Evolutionary conservation across 2,888 invertebrate genomes (phyloP).

Genomic region (Corythucha ciliata): DNA sequence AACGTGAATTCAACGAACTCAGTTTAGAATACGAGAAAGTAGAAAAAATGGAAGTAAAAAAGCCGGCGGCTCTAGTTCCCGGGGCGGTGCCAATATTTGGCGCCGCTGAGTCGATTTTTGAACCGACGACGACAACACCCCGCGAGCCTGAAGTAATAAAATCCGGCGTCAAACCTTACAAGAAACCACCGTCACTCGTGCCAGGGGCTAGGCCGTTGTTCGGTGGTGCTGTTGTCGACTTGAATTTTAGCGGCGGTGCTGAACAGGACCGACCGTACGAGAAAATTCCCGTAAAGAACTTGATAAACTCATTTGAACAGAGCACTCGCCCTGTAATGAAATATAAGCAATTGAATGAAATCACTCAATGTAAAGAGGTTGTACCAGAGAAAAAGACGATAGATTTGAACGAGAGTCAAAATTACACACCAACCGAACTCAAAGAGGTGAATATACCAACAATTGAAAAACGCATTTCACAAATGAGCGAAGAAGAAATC

Average conservation of each 20-base stretch:
- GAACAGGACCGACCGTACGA: conserved; percentile 31
- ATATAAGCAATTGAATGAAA: conserved; percentile 41
- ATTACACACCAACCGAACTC: not conserved
- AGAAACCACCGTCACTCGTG: conserved; percentile 31
- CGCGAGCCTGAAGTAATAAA: conserved; percentile 15
- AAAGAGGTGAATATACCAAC: conserved; percentile 16
- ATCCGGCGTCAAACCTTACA: conserved; percentile 33
- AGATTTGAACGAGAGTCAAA: conserved; percentile 12
- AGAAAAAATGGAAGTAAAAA: conserved; percentile 38
- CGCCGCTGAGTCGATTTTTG: conserved; percentile 19
- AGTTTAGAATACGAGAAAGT: conserved; percentile 29
- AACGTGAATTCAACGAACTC: conserved; percentile 28
- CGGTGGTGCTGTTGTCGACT: conserved; percentile 25
- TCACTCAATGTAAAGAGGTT: conserved; percentile 8
- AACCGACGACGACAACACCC: not conserved
- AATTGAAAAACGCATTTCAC: conserved; percentile 16
- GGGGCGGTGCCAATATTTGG: conserved; percentile 29
- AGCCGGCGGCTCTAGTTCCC: conserved; percentile 28
- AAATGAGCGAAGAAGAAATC: conserved; percentile 27
- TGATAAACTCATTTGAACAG: conserved; percentile 55
- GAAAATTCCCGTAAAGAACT: conserved; percentile 43
- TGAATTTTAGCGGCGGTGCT: conserved; percentile 24
- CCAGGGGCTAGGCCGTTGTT: conserved; percentile 32
- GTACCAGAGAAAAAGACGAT: conserved; percentile 13
- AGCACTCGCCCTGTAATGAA: conserved; percentile 49